A percentile compares a stretch with the other conserved stretches of the same genome.
Evolutionary conservation across 2,797 vertebrate species (phyloP).

Genomic region (Dendrocincla fuliginosa): DNA sequence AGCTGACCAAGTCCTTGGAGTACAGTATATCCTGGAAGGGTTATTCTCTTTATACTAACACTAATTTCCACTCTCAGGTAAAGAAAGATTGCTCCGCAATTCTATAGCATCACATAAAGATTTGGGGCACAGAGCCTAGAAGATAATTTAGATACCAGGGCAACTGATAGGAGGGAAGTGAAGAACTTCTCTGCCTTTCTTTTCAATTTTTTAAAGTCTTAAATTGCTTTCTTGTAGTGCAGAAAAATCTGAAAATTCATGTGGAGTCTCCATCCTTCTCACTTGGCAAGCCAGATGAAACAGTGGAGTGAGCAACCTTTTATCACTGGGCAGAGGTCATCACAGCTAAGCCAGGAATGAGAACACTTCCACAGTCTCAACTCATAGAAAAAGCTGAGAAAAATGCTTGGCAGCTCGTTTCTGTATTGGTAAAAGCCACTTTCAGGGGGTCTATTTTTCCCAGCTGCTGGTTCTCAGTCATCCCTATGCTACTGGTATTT

Average conservation of each 20-base stretch:
- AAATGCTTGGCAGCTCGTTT: neutral
- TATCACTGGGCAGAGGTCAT: neutral
- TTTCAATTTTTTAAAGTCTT: neutral
- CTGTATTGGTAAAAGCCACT: neutral
- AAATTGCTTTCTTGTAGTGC: neutral
- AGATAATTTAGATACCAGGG: constrained; percentile 19
- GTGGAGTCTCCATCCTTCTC: neutral
- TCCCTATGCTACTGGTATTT: fast-evolving
- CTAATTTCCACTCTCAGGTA: constrained; percentile 2
- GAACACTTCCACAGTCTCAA: neutral
- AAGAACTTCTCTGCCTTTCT: neutral
- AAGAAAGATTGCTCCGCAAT: constrained; percentile 23
- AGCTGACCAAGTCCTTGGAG: constrained; percentile 18
- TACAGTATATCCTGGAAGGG: neutral
- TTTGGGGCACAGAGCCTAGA: constrained; percentile 26
- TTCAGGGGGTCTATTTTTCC: neutral
- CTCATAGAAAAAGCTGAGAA: neutral
- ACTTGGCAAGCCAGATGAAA: neutral
- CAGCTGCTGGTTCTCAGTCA: neutral
- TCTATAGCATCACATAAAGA: neutral
- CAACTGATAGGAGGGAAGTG: neutral
- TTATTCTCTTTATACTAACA: constrained; percentile 24
- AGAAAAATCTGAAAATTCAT: neutral
- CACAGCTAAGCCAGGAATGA: neutral
- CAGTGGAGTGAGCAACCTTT: neutral